Conservation (phyloP, 2,888 invertebrate species). For the Zeuzera pyrina region DNA sequence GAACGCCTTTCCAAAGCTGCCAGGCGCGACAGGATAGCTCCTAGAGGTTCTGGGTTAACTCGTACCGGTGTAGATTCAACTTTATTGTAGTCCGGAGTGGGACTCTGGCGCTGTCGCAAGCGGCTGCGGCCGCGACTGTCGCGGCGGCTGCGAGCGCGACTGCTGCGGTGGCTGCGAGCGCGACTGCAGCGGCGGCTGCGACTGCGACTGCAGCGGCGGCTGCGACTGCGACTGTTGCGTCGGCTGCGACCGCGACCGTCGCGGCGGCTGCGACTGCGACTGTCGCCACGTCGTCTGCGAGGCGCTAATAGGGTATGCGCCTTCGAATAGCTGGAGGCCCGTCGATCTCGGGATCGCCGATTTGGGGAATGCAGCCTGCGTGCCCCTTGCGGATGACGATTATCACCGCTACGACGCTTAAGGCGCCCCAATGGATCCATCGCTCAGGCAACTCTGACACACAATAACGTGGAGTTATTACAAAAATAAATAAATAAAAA, state of each 20-base stretch:
- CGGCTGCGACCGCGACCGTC: background rate
- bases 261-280: too few species aligned
- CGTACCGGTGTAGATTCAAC: too few species aligned
- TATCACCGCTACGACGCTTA: too few species aligned
- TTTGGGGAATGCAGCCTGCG: background rate
- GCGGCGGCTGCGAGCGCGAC: background rate
- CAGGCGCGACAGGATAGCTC: background rate
- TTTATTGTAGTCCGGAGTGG: conserved; percentile 12
- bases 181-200: too few species aligned
- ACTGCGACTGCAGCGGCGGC: too few species aligned
- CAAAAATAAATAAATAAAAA: too few species aligned
- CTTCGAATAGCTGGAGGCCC: background rate
- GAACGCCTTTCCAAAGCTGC: background rate
- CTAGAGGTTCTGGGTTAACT: too few species aligned
- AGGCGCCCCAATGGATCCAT: too few species aligned
- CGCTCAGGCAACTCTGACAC: too few species aligned
- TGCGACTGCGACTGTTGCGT: background rate
- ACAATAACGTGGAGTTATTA: too few species aligned
- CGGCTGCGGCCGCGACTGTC: conserved; percentile 6
- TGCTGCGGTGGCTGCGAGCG: background rate
- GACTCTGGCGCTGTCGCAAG: conserved; percentile 14
- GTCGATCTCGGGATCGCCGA: background rate
- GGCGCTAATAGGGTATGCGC: background rate
- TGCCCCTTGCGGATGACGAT: background rate
- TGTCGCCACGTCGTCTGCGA: background rate